Percentiles rank a stretch among this genome's conserved stretches.
phyloP scores from a whole-genome alignment of 2,888 invertebrate genomes.

The Linhomoeus sp. region DNA sequence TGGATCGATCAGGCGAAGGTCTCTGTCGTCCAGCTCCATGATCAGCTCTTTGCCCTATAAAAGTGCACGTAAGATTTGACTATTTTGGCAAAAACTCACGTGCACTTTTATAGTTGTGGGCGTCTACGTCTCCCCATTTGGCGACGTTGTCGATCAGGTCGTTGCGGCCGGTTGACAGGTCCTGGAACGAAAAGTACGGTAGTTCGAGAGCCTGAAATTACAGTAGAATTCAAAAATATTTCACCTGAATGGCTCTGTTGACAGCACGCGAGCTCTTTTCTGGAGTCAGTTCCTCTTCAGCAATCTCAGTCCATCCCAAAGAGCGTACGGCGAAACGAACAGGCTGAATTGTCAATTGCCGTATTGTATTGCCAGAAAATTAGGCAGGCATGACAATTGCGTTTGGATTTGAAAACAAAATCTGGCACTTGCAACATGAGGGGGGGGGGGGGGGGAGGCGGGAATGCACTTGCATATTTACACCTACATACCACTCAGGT shows the following conservation, averaged over 20 bases:
- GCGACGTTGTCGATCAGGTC: conserved; percentile 57
- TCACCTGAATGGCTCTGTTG: conserved; percentile 90
- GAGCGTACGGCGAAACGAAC: conserved; percentile 47
- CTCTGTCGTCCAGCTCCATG: conserved; percentile 83
- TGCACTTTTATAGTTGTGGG: background rate
- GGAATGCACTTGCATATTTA: no score
- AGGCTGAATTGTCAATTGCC: no score
- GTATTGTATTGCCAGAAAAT: no score
- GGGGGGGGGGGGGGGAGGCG: no score
- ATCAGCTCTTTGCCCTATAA: conserved; percentile 60
- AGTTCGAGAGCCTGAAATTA: no score
- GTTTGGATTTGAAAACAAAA: no score
- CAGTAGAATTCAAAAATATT: no score
- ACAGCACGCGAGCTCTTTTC: conserved; percentile 84
- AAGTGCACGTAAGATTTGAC: no score
- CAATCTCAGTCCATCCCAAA: conserved; percentile 83
- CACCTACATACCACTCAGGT: no score
- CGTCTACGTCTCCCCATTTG: conserved; percentile 73
- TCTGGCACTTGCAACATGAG: no score
- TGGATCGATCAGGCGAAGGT: conserved; percentile 63
- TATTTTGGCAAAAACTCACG: background rate
- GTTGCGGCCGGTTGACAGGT: conserved; percentile 68
- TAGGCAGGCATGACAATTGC: no score
- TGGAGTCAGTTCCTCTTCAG: conserved; percentile 79
- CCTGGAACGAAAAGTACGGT: no score